Conservation (phyloP, 1,140 invertebrate species). For the Cyrtorhinus lividipennis region DNA sequence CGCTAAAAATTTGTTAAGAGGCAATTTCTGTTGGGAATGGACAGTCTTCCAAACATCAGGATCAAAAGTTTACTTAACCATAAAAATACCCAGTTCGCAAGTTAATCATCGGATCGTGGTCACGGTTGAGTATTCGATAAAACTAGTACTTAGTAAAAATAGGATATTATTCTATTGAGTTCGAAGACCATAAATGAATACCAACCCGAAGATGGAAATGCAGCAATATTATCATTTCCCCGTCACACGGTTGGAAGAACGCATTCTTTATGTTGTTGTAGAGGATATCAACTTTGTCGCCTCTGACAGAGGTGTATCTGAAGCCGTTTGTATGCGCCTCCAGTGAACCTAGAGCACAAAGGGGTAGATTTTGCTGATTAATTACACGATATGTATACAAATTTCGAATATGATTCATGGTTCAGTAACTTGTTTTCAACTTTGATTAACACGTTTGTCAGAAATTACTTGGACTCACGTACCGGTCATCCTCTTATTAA, state of each 20-base stretch:
- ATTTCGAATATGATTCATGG: not conserved
- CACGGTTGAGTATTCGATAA: too few relatives aligned
- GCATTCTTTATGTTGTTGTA: conserved; percentile 99
- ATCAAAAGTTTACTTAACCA: too few relatives aligned
- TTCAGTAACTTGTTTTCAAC: too few relatives aligned
- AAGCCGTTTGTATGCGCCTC: conserved; percentile 97
- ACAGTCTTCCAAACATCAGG: too few relatives aligned
- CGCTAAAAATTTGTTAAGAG: too few relatives aligned
- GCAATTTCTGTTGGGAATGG: too few relatives aligned
- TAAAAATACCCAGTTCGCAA: too few relatives aligned
- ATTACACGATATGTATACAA: not conserved
- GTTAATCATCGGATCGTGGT: too few relatives aligned
- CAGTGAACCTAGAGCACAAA: conserved; percentile 38
- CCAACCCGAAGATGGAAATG: conserved; percentile 92
- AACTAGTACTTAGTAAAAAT: too few relatives aligned
- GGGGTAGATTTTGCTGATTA: not conserved
- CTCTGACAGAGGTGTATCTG: conserved; percentile 92
- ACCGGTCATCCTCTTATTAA: conserved; percentile 91
- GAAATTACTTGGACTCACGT: conserved; percentile 14
- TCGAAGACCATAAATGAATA: not conserved
- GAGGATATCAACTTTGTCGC: conserved; percentile 97
- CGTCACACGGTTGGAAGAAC: conserved; percentile 98
- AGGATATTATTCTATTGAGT: too few relatives aligned
- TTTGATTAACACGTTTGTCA: too few relatives aligned
- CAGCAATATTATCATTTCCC: conserved; percentile 98